Percentiles rank a stretch among this genome's conserved stretches.
phyloP scores from a whole-genome alignment of 2,113 vertebrate genomes.

The Cygnus atratus region DNA sequence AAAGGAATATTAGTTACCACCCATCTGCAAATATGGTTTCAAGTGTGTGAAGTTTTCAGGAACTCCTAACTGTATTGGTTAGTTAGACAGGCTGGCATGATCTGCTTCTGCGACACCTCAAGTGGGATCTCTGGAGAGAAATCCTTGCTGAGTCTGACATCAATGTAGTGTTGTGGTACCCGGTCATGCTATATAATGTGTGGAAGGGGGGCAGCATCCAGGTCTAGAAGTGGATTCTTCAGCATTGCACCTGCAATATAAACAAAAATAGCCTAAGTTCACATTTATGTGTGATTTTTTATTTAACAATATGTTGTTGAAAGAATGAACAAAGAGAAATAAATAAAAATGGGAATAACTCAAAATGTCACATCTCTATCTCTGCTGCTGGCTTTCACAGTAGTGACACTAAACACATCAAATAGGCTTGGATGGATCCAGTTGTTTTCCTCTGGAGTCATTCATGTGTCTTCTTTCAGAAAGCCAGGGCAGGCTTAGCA shows the following conservation, averaged over 20 bases:
- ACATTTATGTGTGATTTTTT: neutral
- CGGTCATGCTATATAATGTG: neutral
- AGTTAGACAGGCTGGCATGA: neutral
- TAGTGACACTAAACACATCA: neutral
- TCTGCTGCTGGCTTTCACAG: neutral
- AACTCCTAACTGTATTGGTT: neutral
- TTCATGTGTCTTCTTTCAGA: neutral
- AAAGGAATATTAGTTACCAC: neutral
- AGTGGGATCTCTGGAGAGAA: neutral
- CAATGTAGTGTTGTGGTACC: neutral
- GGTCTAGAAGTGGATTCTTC: conserved; percentile 24
- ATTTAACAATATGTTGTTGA: neutral
- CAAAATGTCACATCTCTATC: neutral
- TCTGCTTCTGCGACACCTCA: neutral
- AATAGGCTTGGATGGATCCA: neutral
- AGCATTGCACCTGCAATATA: conserved; percentile 53
- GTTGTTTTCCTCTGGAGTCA: neutral
- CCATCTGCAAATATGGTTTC: neutral
- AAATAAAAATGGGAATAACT: neutral
- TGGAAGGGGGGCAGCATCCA: neutral
- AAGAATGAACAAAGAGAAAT: neutral
- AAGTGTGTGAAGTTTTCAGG: neutral
- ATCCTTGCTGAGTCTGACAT: neutral
- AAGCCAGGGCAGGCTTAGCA: neutral
- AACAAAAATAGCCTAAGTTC: conserved; percentile 6